Conservation (phyloP, 92 coral and sea anemone species). For the Umimayanthus kanabou region DNA sequence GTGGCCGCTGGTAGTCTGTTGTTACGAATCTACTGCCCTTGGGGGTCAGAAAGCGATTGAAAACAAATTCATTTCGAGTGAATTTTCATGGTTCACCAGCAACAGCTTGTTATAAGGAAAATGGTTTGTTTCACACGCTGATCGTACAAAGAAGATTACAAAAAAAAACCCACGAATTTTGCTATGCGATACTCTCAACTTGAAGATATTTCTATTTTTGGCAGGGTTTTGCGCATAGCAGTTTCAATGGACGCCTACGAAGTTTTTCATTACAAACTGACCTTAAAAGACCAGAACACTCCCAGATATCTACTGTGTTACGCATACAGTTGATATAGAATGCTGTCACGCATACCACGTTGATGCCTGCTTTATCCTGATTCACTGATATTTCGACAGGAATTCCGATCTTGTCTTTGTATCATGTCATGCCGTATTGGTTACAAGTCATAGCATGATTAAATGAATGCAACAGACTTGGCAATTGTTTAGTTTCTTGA, state of each 20-base stretch:
- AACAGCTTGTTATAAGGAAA: slow-evolving; percentile 12
- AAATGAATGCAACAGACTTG: background rate
- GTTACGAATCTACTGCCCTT: slow-evolving; percentile 24
- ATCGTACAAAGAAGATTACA: background rate
- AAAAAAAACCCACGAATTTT: background rate
- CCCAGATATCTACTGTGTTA: slow-evolving; percentile 15
- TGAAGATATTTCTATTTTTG: slow-evolving; percentile 15
- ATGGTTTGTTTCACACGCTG: background rate
- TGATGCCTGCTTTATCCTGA: background rate
- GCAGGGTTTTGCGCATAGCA: slow-evolving; percentile 6
- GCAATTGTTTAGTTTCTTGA: background rate
- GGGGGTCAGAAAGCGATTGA: slow-evolving; percentile 29
- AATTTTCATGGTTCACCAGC: slow-evolving; percentile 25
- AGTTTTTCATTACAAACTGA: slow-evolving; percentile 36
- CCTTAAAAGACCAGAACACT: slow-evolving; percentile 23
- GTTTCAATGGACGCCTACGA: background rate
- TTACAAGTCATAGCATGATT: background rate
- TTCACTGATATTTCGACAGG: background rate
- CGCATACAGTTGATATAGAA: background rate
- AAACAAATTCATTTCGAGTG: slow-evolving; percentile 17
- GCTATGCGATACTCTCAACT: slow-evolving; percentile 3
- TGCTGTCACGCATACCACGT: slow-evolving; percentile 20
- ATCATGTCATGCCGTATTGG: background rate
- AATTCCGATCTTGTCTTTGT: background rate
- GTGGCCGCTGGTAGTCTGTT: slow-evolving; percentile 15